Evolutionary conservation across 2,888 invertebrate genomes (phyloP).

Genomic region (Acanthosepion pharaonis): DNA sequence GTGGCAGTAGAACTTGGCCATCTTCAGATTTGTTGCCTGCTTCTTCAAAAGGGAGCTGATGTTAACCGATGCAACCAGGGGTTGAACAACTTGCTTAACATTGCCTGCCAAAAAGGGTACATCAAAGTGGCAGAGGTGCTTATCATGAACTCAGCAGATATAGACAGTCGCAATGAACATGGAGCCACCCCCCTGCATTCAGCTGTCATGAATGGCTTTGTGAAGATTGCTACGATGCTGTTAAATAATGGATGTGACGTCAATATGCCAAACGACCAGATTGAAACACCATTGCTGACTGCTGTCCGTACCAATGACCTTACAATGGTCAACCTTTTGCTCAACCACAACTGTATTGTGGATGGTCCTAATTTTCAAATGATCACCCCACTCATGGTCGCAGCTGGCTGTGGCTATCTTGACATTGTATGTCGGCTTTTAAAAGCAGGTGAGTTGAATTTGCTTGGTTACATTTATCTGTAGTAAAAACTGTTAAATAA

Average conservation of each 20-base stretch:
- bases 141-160: conserved; percentile 63
- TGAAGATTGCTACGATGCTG: conserved; percentile 60
- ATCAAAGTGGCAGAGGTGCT: conserved; percentile 63
- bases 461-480: too few species aligned
- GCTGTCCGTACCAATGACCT: conserved; percentile 51
- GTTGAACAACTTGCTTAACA: conserved; percentile 67
- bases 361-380: conserved; percentile 62
- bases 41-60: conserved; percentile 68
- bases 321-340: conserved; percentile 24
- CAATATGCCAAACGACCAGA: conserved; percentile 55
- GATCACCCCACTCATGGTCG: conserved; percentile 64
- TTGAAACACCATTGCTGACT: conserved; percentile 53
- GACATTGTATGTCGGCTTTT: conserved; percentile 63
- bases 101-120: conserved; percentile 67
- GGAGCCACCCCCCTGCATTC: conserved; percentile 66
- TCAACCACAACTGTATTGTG: conserved; percentile 49
- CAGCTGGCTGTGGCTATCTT: conserved; percentile 61
- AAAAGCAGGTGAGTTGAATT: conserved; percentile 57
- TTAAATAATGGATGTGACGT: conserved; percentile 61
- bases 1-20: conserved; percentile 66
- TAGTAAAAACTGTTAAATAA: too few species aligned
- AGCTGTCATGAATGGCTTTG: conserved; percentile 57
- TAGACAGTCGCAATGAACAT: conserved; percentile 66
- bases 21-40: conserved; percentile 64
- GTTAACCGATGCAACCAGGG: conserved; percentile 69